Base-by-base conservation (phyloP, 2,797 vertebrate genomes). In the Galago senegalensis region DNA sequence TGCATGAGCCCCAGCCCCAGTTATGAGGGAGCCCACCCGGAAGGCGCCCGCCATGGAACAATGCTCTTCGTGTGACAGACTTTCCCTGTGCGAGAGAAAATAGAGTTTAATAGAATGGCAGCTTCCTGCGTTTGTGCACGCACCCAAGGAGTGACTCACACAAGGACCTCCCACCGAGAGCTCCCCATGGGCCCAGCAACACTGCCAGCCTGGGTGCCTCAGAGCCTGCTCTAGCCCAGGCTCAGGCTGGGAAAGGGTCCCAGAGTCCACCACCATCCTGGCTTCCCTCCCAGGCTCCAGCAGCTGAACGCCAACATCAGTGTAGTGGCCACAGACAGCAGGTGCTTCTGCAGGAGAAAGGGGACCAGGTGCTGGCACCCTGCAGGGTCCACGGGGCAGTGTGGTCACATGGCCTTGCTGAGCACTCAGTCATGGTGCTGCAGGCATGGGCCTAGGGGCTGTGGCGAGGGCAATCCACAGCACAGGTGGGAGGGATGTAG, bases 71-170 rank as follows among this genome's bases (percentile, higher is more conserved):
- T 92, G 95, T 46, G 89, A 82, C 89, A 12, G 93, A 37, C 93
- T 75, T 90, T 97, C 97, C 95, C 87, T 90, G 76, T 2, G 53
- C 3, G 46, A 79, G 95, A 90, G 95, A 95, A 97, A 95, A 96
- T 23, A 94, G 90, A 53, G 95, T n/a, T 65, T 5, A 25, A 79
- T 0, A 95, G 97, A 98, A 95, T 88, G 93, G 96, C 37, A 16
- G 34, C 23, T 97, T 97, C 97, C 97, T 97, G 97, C 97, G 1
- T 97, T 97, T 98, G 97, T 97, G 96, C 93, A 67, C 29, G 83
- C 4, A 23, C 11, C 46, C 25, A n/a, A 60, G 89, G 77, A 40
- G 79, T 96, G 89, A 94, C 72, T 97, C 95, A 96, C 80, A 5
- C 72, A 4, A 61, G 40, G 85, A 13, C 88, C 96, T 79, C 87